Conservation (phyloP, 2,113 vertebrate species). For the Petromus typicus region DNA sequence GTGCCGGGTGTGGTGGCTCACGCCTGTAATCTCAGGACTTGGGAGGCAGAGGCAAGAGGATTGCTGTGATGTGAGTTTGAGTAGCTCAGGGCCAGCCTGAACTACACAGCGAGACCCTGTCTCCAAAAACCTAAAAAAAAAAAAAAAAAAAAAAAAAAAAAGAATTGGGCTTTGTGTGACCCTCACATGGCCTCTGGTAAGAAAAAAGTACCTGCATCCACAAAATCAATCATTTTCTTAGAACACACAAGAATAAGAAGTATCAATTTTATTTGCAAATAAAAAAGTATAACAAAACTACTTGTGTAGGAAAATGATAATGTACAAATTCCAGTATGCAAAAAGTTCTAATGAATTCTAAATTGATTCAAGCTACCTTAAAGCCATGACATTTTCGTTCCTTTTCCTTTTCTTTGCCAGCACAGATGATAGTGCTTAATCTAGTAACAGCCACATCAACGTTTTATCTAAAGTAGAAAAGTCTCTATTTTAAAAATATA, state of each 20-base stretch:
- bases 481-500: slow-evolving; percentile 76
- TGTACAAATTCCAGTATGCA: slow-evolving; percentile 82
- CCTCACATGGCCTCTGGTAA: neutral
- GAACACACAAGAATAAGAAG: slow-evolving; percentile 13
- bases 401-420: slow-evolving; percentile 48
- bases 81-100: no score
- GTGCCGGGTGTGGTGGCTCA: no score
- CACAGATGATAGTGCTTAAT: slow-evolving; percentile 77
- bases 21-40: no score
- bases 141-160: no score
- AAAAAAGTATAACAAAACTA: slow-evolving; percentile 86
- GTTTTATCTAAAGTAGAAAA: slow-evolving; percentile 84
- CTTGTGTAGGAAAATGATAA: slow-evolving; percentile 81
- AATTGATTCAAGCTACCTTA: slow-evolving; percentile 44
- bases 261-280: slow-evolving; percentile 87
- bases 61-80: no score
- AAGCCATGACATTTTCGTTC: slow-evolving; percentile 42
- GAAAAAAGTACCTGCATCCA: neutral
- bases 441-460: slow-evolving; percentile 83
- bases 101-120: no score
- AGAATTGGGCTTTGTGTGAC: neutral
- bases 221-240: neutral
- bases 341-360: slow-evolving; percentile 73
- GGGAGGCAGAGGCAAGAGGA: no score
- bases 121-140: no score